Evolutionary conservation across 2,888 invertebrate species (phyloP).

Genomic region (Campoplex capitator): DNA sequence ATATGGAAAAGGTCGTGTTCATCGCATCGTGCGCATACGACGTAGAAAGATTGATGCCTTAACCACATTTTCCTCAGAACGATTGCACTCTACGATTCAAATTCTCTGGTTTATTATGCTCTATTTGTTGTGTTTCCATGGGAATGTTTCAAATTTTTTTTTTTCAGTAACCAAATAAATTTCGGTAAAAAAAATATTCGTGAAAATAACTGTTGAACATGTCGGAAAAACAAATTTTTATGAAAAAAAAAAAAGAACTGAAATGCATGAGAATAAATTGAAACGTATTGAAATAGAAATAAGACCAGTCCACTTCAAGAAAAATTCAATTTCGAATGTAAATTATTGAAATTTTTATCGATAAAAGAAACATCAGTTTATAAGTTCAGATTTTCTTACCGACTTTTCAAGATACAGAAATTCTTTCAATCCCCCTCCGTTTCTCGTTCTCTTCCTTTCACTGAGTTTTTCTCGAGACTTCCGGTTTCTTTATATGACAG

Average conservation of each 20-base stretch:
- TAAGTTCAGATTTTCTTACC: neutral
- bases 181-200: neutral
- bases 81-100: neutral
- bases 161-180: neutral
- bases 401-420: neutral
- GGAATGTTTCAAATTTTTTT: neutral
- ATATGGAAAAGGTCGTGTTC: slow-evolving; percentile 16
- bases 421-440: neutral
- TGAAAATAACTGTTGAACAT: too few species aligned
- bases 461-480: slow-evolving; percentile 5
- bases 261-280: neutral
- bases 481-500: slow-evolving; percentile 38
- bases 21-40: slow-evolving; percentile 1
- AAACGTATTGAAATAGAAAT: neutral
- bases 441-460: neutral
- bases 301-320: neutral
- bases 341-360: neutral
- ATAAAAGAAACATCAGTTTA: neutral
- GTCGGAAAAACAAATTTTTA: neutral
- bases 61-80: neutral
- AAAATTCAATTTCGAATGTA: neutral
- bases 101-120: neutral
- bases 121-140: neutral
- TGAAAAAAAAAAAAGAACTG: neutral
- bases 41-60: neutral